Percentiles rank a stretch among this genome's conserved stretches.
Evolutionary conservation across 1,140 invertebrate species (phyloP).

Genomic region (Daktulosphaira vitifoliae): DNA sequence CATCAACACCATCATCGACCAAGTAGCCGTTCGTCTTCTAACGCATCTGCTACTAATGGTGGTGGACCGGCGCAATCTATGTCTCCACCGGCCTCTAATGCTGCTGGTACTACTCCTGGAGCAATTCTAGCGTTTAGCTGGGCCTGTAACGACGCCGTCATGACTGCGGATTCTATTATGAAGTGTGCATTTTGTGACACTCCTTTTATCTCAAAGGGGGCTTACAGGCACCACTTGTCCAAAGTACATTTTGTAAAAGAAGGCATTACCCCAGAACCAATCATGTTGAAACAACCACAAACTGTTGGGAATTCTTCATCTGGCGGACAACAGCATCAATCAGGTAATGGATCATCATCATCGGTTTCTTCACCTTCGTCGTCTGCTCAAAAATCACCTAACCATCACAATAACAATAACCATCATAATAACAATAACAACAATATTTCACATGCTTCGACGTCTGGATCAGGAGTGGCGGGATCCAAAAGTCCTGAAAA

Average conservation of each 20-base stretch:
- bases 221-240: conserved; percentile 89
- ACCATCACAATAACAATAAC: conserved; percentile 1
- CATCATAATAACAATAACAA: conserved; percentile 37
- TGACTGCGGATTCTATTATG: conserved; percentile 77
- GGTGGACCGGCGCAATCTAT: conserved; percentile 37
- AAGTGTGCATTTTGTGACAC: conserved; percentile 95
- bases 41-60: conserved; percentile 19
- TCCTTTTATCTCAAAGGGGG: conserved; percentile 91
- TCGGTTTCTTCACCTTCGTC: conserved; percentile 48
- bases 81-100: conserved; percentile 36
- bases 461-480: conserved; percentile 43
- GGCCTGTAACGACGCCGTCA: conserved; percentile 84
- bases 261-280: conserved; percentile 64
- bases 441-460: conserved; percentile 40
- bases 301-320: conserved; percentile 40
- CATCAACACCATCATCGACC: conserved; percentile 37
- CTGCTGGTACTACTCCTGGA: conserved; percentile 51
- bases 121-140: conserved; percentile 84
- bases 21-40: conserved; percentile 17
- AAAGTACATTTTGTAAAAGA: conserved; percentile 97
- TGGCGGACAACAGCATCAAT: conserved; percentile 37
- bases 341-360: conserved; percentile 39
- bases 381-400: conserved; percentile 40
- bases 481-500: conserved; percentile 45
- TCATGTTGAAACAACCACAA: conserved; percentile 49